Evolutionary conservation across 1,140 invertebrate genomes (phyloP).

Genomic region (Brachionus manjavacas): DNA sequence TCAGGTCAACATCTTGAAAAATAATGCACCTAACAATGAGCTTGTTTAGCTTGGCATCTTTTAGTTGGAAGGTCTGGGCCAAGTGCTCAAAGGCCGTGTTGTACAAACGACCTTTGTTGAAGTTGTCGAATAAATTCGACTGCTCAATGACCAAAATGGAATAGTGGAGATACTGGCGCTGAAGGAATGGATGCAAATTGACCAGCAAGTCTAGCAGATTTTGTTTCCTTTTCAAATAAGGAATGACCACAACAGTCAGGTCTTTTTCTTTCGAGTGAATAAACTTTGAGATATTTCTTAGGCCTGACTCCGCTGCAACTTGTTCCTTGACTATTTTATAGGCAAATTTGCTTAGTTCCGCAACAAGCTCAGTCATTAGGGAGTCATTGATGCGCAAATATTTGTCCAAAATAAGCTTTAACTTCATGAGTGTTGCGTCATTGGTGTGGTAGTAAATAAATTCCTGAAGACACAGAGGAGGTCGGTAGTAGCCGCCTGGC

Average conservation of each 20-base stretch:
- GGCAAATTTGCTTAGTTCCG: not conserved
- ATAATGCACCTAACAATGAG: conserved; percentile 13
- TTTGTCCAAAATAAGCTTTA: not conserved
- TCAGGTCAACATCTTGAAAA: conserved; percentile 33
- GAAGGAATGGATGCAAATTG: conserved; percentile 82
- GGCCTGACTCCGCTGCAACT: not conserved
- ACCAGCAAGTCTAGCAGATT: conserved; percentile 76
- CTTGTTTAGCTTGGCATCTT: not conserved
- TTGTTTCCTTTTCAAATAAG: conserved; percentile 73
- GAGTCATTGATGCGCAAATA: not conserved
- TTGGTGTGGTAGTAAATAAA: not conserved
- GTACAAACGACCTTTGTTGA: conserved; percentile 36
- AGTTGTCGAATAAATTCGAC: conserved; percentile 42
- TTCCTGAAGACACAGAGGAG: not conserved
- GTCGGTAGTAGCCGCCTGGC: not conserved
- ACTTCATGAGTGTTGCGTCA: not conserved
- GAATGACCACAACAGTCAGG: conserved; percentile 66
- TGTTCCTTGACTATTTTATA: not conserved
- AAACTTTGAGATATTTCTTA: not conserved
- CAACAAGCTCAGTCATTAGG: not conserved
- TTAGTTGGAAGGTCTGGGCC: not conserved
- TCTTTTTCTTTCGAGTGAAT: conserved; percentile 3
- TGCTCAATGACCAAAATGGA: conserved; percentile 84
- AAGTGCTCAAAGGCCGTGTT: conserved; percentile 19
- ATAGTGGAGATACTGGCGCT: conserved; percentile 79